These are phyloP conservation scores for Phaetusa simplex DNA, from an alignment of 2,113 vertebrate genomes.

Conservation along the genomic window DNA sequence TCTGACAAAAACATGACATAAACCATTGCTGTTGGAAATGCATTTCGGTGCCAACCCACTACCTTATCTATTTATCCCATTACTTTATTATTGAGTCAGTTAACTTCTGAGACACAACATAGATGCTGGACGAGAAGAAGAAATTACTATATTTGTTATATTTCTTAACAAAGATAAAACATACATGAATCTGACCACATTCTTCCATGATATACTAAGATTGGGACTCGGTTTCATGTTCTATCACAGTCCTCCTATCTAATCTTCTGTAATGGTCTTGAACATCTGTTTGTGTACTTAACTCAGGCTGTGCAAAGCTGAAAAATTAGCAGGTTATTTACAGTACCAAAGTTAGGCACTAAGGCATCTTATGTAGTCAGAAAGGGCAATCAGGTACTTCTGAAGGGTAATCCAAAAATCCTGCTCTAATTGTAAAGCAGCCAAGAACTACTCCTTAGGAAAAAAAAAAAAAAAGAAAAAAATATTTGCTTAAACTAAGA, in stretches of 20 bases:
- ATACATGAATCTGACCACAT: background rate
- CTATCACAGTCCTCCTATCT: background rate
- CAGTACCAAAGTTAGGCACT: background rate
- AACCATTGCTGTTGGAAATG: slow-evolving; percentile 5
- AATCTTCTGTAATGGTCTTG: background rate
- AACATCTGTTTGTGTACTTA: background rate
- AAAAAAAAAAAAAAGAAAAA: background rate
- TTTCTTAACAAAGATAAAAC: background rate
- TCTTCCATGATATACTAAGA: background rate
- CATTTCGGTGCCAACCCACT: background rate
- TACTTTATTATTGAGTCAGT: background rate
- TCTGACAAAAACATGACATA: slow-evolving; percentile 41
- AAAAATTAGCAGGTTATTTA: slow-evolving; percentile 45
- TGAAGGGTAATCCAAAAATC: slow-evolving; percentile 14
- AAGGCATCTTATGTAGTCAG: background rate
- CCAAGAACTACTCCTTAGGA: background rate
- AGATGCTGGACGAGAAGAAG: background rate
- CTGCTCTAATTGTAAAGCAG: background rate
- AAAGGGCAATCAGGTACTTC: background rate
- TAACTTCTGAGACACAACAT: background rate
- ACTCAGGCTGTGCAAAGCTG: background rate
- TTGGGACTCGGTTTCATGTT: rapidly evolving
- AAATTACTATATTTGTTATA: background rate
- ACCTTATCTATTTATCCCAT: background rate
- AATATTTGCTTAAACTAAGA: background rate